A percentile compares a stretch with the other conserved stretches of the same genome.
phyloP scores from a whole-genome alignment of 2,113 vertebrate genomes.

The Cyanoderma ruficeps region DNA sequence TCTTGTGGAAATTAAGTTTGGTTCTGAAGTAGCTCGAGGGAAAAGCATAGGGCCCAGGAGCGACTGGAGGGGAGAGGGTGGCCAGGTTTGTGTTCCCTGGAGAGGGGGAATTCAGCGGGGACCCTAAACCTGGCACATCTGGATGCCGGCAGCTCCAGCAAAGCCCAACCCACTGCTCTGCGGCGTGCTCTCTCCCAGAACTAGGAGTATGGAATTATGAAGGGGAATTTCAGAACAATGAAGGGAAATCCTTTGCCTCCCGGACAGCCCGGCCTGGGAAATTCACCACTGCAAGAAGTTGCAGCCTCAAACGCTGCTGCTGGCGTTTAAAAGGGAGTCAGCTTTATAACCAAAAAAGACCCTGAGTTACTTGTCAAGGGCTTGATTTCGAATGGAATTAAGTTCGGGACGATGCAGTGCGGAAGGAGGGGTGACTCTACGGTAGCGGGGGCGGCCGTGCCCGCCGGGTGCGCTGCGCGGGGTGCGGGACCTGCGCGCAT shows the following conservation, averaged over 20 bases:
- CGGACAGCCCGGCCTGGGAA: slow-evolving; percentile 19
- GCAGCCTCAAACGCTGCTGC: background rate
- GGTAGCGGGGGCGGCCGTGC: background rate
- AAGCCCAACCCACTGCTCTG: background rate
- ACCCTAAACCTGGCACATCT: rapidly evolving
- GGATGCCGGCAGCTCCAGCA: background rate
- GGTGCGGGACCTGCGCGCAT: background rate
- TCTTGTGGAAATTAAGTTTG: background rate
- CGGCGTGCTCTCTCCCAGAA: background rate
- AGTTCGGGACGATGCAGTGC: background rate
- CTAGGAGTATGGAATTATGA: background rate
- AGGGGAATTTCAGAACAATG: slow-evolving; percentile 63
- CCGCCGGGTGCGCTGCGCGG: background rate
- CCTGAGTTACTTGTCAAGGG: background rate
- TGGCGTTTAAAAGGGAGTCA: background rate
- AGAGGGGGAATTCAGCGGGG: background rate
- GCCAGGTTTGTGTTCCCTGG: background rate
- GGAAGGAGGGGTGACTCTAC: background rate
- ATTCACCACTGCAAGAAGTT: background rate
- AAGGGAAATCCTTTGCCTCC: slow-evolving; percentile 61
- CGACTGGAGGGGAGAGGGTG: rapidly evolving
- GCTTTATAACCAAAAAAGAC: background rate
- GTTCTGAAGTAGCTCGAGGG: background rate
- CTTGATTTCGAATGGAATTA: background rate
- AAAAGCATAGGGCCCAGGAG: background rate